These are phyloP conservation scores for Nasonovia ribisnigri DNA, from an alignment of 2,888 invertebrate genomes.

Conservation along the genomic window DNA sequence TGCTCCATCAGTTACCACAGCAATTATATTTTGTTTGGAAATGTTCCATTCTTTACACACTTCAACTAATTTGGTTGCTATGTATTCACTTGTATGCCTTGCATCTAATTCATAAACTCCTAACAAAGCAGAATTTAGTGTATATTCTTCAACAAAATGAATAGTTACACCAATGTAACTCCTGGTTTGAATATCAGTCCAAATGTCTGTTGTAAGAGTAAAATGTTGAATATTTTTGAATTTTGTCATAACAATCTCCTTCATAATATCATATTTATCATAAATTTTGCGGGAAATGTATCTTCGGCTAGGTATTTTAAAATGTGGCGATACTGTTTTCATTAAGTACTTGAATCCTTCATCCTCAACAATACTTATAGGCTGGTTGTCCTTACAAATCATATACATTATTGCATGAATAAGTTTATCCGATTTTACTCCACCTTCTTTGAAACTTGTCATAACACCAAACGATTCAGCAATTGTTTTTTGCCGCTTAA, in stretches of 20 bases:
- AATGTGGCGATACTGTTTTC: slow-evolving; percentile 13
- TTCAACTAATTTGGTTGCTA: slow-evolving; percentile 68
- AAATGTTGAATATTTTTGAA: slow-evolving; percentile 1
- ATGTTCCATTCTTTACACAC: slow-evolving; percentile 68
- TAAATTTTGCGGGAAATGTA: background rate
- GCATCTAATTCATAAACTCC: slow-evolving; percentile 69
- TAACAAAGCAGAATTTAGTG: slow-evolving; percentile 66
- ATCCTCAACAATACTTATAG: slow-evolving; percentile 8
- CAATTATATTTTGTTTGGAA: slow-evolving; percentile 68
- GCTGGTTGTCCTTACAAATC: slow-evolving; percentile 37
- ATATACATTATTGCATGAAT: slow-evolving; percentile 32
- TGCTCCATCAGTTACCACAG: slow-evolving; percentile 68
- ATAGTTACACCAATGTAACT: slow-evolving; percentile 69
- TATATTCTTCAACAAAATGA: slow-evolving; percentile 68
- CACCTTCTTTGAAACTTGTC: no score
- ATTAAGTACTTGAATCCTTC: slow-evolving; percentile 37
- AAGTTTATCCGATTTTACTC: background rate
- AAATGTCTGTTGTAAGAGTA: slow-evolving; percentile 68
- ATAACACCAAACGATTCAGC: background rate
- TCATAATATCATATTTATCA: background rate
- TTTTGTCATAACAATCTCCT: background rate
- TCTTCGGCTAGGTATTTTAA: slow-evolving; percentile 18
- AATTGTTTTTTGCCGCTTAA: background rate
- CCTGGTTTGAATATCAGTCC: slow-evolving; percentile 69
- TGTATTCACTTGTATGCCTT: slow-evolving; percentile 69